A percentile compares a stretch with the other conserved stretches of the same genome.
phyloP scores from a whole-genome alignment of 2,113 vertebrate genomes.

The Sander vitreus region DNA sequence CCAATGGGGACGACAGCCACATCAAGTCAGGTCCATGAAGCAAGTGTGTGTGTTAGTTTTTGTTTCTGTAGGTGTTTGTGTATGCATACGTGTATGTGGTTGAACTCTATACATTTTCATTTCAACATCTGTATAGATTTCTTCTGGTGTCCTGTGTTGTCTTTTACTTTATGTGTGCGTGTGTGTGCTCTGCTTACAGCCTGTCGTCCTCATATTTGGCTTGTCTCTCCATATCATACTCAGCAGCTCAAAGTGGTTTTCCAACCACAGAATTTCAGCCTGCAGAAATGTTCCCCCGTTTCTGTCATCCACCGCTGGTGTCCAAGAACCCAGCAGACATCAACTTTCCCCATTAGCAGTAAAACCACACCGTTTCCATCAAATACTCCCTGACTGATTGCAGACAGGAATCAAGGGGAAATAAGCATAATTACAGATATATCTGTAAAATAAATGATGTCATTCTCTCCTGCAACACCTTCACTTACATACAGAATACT shows the following conservation, averaged over 20 bases:
- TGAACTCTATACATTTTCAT: slow-evolving; percentile 38
- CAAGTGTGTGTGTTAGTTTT: slow-evolving; percentile 86
- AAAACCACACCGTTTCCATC: slow-evolving; percentile 75
- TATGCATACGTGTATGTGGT: slow-evolving; percentile 59
- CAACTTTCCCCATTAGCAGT: slow-evolving; percentile 73
- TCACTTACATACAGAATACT: slow-evolving; percentile 58
- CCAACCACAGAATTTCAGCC: slow-evolving; percentile 78
- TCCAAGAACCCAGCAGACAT: slow-evolving; percentile 73
- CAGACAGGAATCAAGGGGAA: slow-evolving; percentile 59
- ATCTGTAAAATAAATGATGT: slow-evolving; percentile 32
- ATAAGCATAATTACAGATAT: slow-evolving; percentile 50
- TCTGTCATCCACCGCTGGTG: slow-evolving; percentile 70
- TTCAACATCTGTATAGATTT: slow-evolving; percentile 34
- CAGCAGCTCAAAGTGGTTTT: slow-evolving; percentile 77
- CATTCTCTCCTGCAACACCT: not conserved
- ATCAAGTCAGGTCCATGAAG: slow-evolving; percentile 86
- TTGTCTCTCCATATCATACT: slow-evolving; percentile 70
- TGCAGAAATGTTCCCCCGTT: slow-evolving; percentile 77
- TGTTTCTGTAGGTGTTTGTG: slow-evolving; percentile 81
- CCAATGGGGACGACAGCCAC: slow-evolving; percentile 75
- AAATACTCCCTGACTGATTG: slow-evolving; percentile 53
- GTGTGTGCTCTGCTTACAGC: slow-evolving; percentile 36
- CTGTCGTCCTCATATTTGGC: slow-evolving; percentile 62
- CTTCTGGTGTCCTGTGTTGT: slow-evolving; percentile 44
- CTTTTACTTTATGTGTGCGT: slow-evolving; percentile 49